Base-by-base conservation (phyloP, 2,888 invertebrate genomes). In the Drosophila cognata region DNA sequence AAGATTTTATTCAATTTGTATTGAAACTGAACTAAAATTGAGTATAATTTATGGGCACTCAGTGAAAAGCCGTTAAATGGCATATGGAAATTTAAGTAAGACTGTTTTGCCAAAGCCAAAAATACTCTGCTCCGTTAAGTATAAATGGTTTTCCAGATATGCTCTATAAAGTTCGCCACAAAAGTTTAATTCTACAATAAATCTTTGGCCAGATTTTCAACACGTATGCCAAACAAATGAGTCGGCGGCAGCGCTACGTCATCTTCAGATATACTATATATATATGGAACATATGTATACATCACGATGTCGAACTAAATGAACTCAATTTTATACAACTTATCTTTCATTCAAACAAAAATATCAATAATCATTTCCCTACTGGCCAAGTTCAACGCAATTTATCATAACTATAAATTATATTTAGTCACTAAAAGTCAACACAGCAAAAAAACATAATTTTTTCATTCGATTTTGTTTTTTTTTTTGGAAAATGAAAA, bases 351-450 rank as follows among this genome's bases (percentile, higher is more conserved):
- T 51, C 68, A 48, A 36, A 36, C 48, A 52, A 51, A 63, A 41
- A 41, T 64, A 67, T 64, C 67, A 71, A 74, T 79, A 66, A 11
- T 58, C 18, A 59, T 46, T 57, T 58, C 63, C 2, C 21, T 58
- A 36, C 48, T 33, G 38, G 18, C 72, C 77, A 87, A 87, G 89
- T 81, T 89, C 89, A 89, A 76, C 79, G 58, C 59, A 73, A 74
- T 82, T 84, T 82, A 87, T 87, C 72, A 70, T 58, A 72, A 71
- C 81, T 57, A 87, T 89, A 87, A 87, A 87, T 87, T 88, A 88
- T 71, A 61, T 81, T 73, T 68, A 81, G 83, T 88, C 78, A 81
- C 82, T 88, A 88, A 89, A 84, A 81, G 85, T 86, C 88, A 71
- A 70, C 62, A 67, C 63, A 76, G 46, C 59, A 58, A 63, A 21